These are phyloP conservation scores for Peromyscus leucopus DNA, from an alignment of 2,113 vertebrate genomes.

Conservation along the genomic window DNA sequence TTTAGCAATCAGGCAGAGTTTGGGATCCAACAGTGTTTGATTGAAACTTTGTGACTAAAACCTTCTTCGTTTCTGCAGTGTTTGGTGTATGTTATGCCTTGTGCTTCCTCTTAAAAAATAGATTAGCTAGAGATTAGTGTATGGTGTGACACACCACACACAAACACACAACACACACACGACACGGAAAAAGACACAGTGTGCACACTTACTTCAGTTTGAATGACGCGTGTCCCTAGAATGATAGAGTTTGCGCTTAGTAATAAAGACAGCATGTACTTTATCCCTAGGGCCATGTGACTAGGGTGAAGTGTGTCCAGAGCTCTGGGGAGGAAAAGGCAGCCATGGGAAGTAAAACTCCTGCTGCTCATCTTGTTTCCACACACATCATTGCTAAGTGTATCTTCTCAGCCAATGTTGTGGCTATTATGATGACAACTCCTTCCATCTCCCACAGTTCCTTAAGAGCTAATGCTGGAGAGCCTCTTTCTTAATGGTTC, in stretches of 20 bases:
- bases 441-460: too few species aligned
- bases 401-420: neutral
- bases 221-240: neutral
- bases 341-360: neutral
- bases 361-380: neutral
- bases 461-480: neutral
- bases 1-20: neutral
- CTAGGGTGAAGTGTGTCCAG: neutral
- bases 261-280: neutral
- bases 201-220: neutral
- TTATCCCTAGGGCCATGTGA: neutral
- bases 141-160: neutral
- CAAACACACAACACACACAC: neutral
- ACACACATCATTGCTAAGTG: neutral
- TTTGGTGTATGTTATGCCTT: neutral
- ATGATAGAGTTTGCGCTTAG: neutral
- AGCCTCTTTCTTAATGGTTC: neutral
- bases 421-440: neutral
- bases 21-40: neutral
- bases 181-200: too few species aligned
- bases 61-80: neutral
- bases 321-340: neutral
- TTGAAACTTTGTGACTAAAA: neutral
- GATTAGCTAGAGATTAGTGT: neutral
- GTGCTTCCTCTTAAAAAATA: neutral